phyloP scores from a whole-genome alignment of 2,888 invertebrate genomes.

The Drosophila rubida region DNA sequence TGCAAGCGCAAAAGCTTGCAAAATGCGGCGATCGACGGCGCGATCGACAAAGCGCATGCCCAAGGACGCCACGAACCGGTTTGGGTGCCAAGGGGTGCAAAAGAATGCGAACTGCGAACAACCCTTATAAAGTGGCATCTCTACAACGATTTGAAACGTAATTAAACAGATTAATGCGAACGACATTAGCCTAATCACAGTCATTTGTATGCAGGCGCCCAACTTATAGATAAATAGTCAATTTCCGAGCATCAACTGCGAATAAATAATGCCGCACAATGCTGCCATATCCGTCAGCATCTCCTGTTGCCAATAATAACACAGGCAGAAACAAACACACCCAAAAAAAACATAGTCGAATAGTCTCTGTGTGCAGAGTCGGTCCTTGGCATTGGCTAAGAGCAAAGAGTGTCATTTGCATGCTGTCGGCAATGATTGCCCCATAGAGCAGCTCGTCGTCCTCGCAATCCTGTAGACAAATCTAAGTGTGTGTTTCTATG shows the following conservation, averaged over 20 bases:
- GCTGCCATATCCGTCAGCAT: slow-evolving; percentile 28
- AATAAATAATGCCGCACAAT: slow-evolving; percentile 43
- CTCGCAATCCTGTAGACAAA: neutral
- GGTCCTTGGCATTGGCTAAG: slow-evolving; percentile 35
- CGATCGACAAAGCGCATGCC: slow-evolving; percentile 22
- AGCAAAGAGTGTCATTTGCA: slow-evolving; percentile 45
- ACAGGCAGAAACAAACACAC: neutral
- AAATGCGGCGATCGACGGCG: slow-evolving; percentile 14
- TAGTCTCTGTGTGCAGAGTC: neutral
- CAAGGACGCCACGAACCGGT: slow-evolving; percentile 19
- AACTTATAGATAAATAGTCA: slow-evolving; percentile 52
- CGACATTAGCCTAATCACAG: slow-evolving; percentile 37
- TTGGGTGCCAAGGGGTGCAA: slow-evolving; percentile 19
- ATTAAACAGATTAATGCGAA: slow-evolving; percentile 10
- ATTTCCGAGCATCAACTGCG: slow-evolving; percentile 44
- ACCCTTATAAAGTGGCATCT: slow-evolving; percentile 9
- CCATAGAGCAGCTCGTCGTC: slow-evolving; percentile 7
- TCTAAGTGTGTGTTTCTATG: neutral
- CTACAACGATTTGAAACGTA: neutral
- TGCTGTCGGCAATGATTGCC: slow-evolving; percentile 27
- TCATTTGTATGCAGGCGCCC: slow-evolving; percentile 40
- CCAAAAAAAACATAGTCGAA: neutral
- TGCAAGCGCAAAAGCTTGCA: slow-evolving; percentile 24
- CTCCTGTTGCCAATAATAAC: slow-evolving; percentile 6
- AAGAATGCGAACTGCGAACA: neutral